Evolutionary conservation across 2,888 invertebrate genomes (phyloP), one percentile per base, ranked within the genome.

Genomic region (Synanthedon vespiformis): DNA sequence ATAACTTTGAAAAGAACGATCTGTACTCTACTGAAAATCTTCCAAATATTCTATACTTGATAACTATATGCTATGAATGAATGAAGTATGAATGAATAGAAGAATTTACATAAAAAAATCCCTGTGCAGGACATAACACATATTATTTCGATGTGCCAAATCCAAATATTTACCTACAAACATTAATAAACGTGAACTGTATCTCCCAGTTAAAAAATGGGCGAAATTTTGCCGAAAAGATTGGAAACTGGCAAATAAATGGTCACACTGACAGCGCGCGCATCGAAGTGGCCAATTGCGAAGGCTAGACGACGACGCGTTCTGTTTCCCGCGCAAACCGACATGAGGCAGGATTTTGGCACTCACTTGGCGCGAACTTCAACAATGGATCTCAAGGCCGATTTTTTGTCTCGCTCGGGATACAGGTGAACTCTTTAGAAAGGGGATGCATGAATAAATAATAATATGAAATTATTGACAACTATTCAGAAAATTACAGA

Each of bases 341-440:
- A 79, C 74, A n/a, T 12, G 72, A 64, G 67, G 78, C 76, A 74
- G 16, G 77, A 82, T 81, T 84, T 83, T 76, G 80, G 79, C 77
- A 76, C 66, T 67, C 83, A 81, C 84, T 86, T 85, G 83, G 86
- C 86, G 86, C 85, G 85, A 84, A 75, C 70, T 65, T 58, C 55
- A 74, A 79, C 77, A 80, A 78, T 80, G 77, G 70, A 72, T 62
- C 73, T 34, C 86, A 86, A 86, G 86, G 86, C 80, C 86, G 79
- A 77, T 8, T 77, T 85, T 85, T 87, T 87, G 70, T 70, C 54
- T 57, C 64, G 77, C 63, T 63, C 67, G 65, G 72, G 70, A 72
- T 70, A 86, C 86, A 87, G 86, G 86, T 86, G 86, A 61, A 72
- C 64, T 70, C 60, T 62, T 58, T 56, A 60, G 65, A 72, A 81